Percentiles rank a stretch among this genome's conserved stretches.
Conservation (phyloP, 2,888 invertebrate genomes). For the Agrypnus murinus region DNA sequence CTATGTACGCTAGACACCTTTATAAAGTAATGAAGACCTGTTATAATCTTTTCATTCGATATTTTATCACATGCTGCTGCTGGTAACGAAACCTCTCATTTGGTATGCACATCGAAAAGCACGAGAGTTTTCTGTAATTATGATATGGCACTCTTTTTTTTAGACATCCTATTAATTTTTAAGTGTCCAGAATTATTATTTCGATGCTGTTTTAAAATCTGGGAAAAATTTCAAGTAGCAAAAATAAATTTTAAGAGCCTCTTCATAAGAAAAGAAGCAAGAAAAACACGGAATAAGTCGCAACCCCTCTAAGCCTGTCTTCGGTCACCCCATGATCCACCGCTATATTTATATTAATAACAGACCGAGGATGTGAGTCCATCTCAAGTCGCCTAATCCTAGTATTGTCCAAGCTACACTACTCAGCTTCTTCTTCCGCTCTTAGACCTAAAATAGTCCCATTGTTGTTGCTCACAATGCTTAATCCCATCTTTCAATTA, state of each 20-base stretch:
- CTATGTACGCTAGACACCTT: constrained; percentile 58
- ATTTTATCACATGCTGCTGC: constrained; percentile 46
- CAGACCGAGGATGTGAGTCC: constrained; percentile 48
- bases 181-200: neutral
- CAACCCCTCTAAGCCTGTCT: constrained; percentile 10
- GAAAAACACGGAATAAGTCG: neutral
- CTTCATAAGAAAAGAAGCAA: neutral
- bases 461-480: constrained; percentile 60
- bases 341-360: constrained; percentile 57
- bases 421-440: constrained; percentile 59
- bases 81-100: constrained; percentile 46
- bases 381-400: constrained; percentile 60
- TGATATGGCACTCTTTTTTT: constrained; percentile 30
- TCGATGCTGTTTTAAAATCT: constrained; percentile 1
- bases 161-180: constrained; percentile 24
- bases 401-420: constrained; percentile 60
- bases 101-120: constrained; percentile 35
- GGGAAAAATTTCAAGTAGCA: too few species aligned
- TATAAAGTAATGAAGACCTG: constrained; percentile 52
- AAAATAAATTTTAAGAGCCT: neutral
- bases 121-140: constrained; percentile 43
- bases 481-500: constrained; percentile 65
- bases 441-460: constrained; percentile 60
- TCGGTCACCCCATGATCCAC: constrained; percentile 46
- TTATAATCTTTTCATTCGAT: constrained; percentile 50